Evolutionary conservation across 2,797 vertebrate species (phyloP).

Genomic region (Streptopelia turtur): DNA sequence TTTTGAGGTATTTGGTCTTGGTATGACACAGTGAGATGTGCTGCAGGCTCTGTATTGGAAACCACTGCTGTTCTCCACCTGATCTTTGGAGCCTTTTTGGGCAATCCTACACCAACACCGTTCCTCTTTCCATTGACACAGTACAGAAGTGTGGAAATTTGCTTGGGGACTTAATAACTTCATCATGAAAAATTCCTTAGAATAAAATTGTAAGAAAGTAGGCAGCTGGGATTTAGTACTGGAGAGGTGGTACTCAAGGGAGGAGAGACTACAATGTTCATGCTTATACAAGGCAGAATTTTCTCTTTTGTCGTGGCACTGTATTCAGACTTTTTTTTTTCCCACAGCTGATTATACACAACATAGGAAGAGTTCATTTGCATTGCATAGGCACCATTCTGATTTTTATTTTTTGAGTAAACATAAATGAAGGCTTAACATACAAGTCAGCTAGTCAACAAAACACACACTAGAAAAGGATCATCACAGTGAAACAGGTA

Average conservation of each 20-base stretch:
- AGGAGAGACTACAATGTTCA: rapidly evolving
- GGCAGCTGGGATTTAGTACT: neutral
- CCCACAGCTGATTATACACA: neutral
- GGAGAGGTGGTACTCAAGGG: neutral
- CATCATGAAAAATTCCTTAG: neutral
- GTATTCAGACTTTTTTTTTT: neutral
- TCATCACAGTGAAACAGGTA: neutral
- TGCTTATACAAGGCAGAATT: neutral
- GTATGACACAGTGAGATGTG: neutral
- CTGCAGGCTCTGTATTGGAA: neutral
- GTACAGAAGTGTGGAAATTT: neutral
- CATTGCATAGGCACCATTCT: neutral
- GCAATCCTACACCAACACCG: neutral
- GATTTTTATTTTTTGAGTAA: neutral
- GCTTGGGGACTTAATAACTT: neutral
- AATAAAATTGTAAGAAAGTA: neutral
- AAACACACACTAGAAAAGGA: neutral
- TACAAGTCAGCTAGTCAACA: neutral
- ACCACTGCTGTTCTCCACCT: neutral
- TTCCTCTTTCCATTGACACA: neutral
- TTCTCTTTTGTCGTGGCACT: neutral
- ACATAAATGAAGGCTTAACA: neutral
- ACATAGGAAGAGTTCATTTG: neutral
- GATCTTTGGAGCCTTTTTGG: neutral
- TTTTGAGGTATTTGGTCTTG: neutral